Base-by-base conservation (phyloP, 2,888 invertebrate species). In the Sabellastarte sp. region DNA sequence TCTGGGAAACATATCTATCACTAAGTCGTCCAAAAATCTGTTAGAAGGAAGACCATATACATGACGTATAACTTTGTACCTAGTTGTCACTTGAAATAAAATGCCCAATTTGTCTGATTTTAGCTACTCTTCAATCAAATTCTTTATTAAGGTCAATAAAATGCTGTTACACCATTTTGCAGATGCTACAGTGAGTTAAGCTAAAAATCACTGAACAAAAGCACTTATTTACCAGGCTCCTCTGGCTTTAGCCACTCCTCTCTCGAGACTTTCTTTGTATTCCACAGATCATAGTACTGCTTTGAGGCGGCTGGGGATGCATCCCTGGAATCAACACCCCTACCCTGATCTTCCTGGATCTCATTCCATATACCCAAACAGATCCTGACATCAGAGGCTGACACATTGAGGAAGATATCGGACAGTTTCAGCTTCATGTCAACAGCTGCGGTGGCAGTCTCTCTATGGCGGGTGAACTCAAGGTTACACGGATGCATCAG, bases 321-420 rank as follows among this genome's bases (percentile, higher is more conserved):
- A 15, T 41, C 41, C 20, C 41, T 41, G 41, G 41, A 15, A 41
- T 15, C 41, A 20, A 41, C 10, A 20, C 20, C 20, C 20, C 20
- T 41, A 20, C 41, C 20, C 20, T 41, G 41, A 41, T 41, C 41
- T 20, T 41, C 41, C 20, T 41, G 41, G 10, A 41, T 41, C 10
- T 15, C 41, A 20, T 41, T 20, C 10, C 20, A 41, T 15, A 87
- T 86, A 70, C 86, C 89, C 73, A 88, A 87, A 50, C 91, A 84
- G 20, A 91, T 90, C 72, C 90, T 90, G 0, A 92, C 87, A 0
- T 90, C 89, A 59, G 89, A 88, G 3, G 90, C 88, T 57, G 91
- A 90, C 5, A 93, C 81, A 73, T 90, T 90, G 20, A 92, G 77
- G 76, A 90, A 89, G 24, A 93, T 85, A 26, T 89, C 87, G 1